Evolutionary conservation across 1,140 invertebrate genomes (phyloP).

Genomic region (Holotrichia oblita): DNA sequence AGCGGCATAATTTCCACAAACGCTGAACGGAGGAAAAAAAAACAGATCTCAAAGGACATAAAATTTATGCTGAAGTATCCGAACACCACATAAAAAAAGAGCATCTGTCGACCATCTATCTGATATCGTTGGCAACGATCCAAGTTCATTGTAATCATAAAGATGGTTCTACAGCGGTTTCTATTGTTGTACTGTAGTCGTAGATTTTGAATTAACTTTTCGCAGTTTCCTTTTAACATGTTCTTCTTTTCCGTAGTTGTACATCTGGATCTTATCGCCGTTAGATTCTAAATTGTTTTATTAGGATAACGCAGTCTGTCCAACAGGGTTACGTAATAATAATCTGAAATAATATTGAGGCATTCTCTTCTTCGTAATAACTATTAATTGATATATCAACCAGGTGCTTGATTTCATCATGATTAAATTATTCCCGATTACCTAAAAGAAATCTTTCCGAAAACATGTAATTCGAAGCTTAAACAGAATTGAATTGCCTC

Average conservation of each 20-base stretch:
- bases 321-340: no score
- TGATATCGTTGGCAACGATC: neutral
- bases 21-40: neutral
- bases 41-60: neutral
- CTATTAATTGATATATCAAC: neutral
- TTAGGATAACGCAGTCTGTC: neutral
- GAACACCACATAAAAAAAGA: neutral
- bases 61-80: neutral
- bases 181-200: no score
- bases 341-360: neutral
- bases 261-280: no score
- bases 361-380: neutral
- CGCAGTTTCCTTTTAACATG: no score
- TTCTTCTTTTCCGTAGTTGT: no score
- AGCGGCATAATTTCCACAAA: neutral
- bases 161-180: neutral
- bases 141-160: neutral
- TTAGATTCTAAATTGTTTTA: no score
- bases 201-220: no score
- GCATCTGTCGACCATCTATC: neutral
- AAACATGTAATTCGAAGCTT: no score
- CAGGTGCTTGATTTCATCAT: neutral
- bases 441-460: no score
- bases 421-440: neutral
- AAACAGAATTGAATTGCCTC: neutral